phyloP scores from a whole-genome alignment of 2,797 vertebrate genomes.

The Pipistrellus pygmaeus region DNA sequence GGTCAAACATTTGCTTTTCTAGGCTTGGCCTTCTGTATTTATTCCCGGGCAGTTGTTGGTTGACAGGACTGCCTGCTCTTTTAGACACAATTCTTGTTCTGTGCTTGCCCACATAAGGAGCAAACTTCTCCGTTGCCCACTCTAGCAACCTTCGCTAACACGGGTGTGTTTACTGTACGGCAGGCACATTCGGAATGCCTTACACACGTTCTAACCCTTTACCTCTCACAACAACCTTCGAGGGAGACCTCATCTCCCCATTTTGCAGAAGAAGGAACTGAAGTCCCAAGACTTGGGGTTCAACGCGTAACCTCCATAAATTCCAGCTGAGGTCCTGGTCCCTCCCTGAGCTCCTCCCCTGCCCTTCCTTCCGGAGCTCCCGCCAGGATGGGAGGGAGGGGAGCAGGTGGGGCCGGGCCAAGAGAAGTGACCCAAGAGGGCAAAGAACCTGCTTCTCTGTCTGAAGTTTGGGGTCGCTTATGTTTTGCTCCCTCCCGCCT shows the following conservation, averaged over 20 bases:
- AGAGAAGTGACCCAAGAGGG: neutral
- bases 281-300: neutral
- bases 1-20: neutral
- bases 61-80: neutral
- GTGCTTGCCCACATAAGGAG: neutral
- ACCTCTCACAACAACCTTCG: neutral
- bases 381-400: neutral
- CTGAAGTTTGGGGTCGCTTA: neutral
- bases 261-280: neutral
- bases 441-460: neutral
- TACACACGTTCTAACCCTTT: neutral
- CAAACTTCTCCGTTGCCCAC: neutral
- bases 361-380: neutral
- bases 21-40: neutral
- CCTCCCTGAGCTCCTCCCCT: neutral
- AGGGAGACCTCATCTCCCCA: neutral
- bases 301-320: neutral
- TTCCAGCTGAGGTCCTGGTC: too few species aligned
- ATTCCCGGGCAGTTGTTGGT: neutral
- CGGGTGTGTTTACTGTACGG: neutral
- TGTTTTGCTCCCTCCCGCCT: neutral
- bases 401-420: neutral
- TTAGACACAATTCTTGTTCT: constrained; percentile 19
- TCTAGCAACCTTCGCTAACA: constrained; percentile 3
- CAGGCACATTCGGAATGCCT: neutral